phyloP scores from a whole-genome alignment of 2,113 vertebrate species.

The Ctenodactylus gundi region DNA sequence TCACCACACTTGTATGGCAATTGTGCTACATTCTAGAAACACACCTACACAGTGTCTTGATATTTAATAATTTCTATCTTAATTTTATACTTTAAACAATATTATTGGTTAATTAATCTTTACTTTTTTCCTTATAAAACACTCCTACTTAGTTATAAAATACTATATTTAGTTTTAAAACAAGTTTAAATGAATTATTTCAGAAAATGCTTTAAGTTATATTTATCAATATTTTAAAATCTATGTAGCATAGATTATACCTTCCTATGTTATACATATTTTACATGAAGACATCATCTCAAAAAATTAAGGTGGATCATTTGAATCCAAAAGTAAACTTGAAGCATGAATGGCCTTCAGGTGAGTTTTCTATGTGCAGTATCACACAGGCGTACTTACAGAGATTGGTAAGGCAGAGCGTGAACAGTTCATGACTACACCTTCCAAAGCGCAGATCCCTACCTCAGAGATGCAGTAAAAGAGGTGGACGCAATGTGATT shows the following conservation, averaged over 20 bases:
- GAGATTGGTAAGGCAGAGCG: too few relatives aligned
- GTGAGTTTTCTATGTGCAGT: too few relatives aligned
- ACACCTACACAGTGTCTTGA: not conserved
- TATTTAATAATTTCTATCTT: not conserved
- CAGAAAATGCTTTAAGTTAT: not conserved
- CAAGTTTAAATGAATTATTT: not conserved
- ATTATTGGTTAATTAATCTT: not conserved
- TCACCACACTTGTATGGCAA: not conserved
- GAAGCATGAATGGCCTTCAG: too few relatives aligned
- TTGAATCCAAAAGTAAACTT: too few relatives aligned
- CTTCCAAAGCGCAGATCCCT: too few relatives aligned
- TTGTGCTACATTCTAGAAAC: not conserved
- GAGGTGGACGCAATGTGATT: too few relatives aligned
- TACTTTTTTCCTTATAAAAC: not conserved
- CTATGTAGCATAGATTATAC: not conserved
- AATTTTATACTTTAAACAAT: not conserved
- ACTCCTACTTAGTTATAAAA: not conserved
- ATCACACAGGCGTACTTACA: too few relatives aligned
- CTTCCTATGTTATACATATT: not conserved
- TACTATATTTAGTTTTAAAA: not conserved
- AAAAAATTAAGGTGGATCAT: too few relatives aligned
- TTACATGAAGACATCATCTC: too few relatives aligned
- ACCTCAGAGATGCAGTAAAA: too few relatives aligned
- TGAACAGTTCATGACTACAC: too few relatives aligned
- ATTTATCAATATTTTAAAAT: not conserved